These are phyloP conservation scores for Helicoverpa armigera DNA, from an alignment of 1,140 invertebrate species.

Conservation along the genomic window DNA sequence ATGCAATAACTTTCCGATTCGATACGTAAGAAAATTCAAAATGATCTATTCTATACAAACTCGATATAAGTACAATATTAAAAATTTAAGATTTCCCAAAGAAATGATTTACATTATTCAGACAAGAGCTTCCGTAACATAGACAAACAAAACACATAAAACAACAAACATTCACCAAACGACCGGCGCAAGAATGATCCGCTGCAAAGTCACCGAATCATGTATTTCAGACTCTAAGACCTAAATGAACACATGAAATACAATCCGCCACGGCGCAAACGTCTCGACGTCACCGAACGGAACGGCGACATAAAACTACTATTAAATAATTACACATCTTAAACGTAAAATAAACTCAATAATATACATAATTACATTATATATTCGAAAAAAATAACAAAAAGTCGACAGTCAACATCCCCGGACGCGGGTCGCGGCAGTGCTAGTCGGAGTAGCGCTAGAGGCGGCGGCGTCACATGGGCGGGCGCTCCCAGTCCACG, in stretches of 20 bases:
- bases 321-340: slow-evolving; percentile 84
- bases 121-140: slow-evolving; percentile 76
- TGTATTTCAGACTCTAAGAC: slow-evolving; percentile 81
- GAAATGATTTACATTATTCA: slow-evolving; percentile 86
- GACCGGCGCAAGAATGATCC: slow-evolving; percentile 74
- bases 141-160: slow-evolving; percentile 81
- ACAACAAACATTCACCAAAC: slow-evolving; percentile 81
- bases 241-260: slow-evolving; percentile 86
- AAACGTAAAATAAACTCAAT: slow-evolving; percentile 84
- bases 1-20: slow-evolving; percentile 42
- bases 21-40: slow-evolving; percentile 44
- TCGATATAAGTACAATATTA: slow-evolving; percentile 56
- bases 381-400: slow-evolving; percentile 83
- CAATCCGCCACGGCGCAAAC: slow-evolving; percentile 74
- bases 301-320: slow-evolving; percentile 72
- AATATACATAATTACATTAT: slow-evolving; percentile 86
- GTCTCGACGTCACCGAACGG: slow-evolving; percentile 62
- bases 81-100: slow-evolving; percentile 70
- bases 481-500: slow-evolving; percentile 89
- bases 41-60: slow-evolving; percentile 65
- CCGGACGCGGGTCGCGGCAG: slow-evolving; percentile 44
- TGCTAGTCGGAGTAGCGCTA: slow-evolving; percentile 56
- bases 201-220: slow-evolving; percentile 69
- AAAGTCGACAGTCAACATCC: slow-evolving; percentile 70
- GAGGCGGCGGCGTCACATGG: slow-evolving; percentile 74